These are phyloP conservation scores for Mamestra configurata DNA, from an alignment of 1,140 invertebrate species.

Conservation along the genomic window DNA sequence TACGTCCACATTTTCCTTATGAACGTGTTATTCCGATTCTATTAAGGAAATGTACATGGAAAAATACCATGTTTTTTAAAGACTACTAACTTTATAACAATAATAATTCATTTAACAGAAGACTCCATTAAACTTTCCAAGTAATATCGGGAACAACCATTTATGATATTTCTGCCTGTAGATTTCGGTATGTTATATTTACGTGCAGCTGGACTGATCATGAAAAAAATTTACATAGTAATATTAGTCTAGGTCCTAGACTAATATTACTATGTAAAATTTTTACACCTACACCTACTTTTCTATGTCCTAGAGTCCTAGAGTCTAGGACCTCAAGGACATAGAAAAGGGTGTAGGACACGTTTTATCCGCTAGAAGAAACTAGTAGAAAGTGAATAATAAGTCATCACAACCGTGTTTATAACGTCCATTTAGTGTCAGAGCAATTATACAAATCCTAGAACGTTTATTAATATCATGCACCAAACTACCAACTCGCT, in stretches of 20 bases:
- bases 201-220: too few relatives aligned
- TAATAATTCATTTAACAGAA: not conserved
- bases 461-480: slow-evolving; percentile 22
- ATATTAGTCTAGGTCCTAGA: too few relatives aligned
- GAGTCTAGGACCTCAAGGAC: too few relatives aligned
- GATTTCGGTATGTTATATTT: too few relatives aligned
- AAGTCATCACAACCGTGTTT: not conserved
- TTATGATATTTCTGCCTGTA: too few relatives aligned
- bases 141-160: too few relatives aligned
- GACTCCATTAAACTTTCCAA: not conserved
- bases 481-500: slow-evolving; percentile 19
- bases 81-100: not conserved
- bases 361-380: too few relatives aligned
- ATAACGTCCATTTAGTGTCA: slow-evolving; percentile 4
- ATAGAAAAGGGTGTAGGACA: too few relatives aligned
- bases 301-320: too few relatives aligned
- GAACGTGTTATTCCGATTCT: slow-evolving; percentile 28
- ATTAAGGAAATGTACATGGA: slow-evolving; percentile 8
- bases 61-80: not conserved
- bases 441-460: not conserved
- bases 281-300: too few relatives aligned
- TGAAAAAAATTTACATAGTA: too few relatives aligned
- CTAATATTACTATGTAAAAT: too few relatives aligned
- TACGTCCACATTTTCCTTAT: slow-evolving; percentile 28
- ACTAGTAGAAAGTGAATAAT: not conserved